Evolutionary conservation across 2,888 invertebrate species (phyloP).

Genomic region (Volucella inflata): DNA sequence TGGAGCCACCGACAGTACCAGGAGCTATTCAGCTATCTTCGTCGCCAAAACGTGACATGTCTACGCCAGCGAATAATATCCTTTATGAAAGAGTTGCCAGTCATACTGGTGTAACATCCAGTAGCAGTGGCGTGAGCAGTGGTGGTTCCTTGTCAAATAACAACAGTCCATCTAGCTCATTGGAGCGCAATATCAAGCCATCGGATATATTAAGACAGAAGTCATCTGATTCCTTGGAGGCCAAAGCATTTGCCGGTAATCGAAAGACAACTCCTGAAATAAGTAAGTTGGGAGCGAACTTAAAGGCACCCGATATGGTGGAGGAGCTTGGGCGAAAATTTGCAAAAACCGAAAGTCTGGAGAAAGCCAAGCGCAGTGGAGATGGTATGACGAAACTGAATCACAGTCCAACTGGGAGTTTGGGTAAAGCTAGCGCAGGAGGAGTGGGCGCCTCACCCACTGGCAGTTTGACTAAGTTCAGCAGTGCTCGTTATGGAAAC

Average conservation of each 20-base stretch:
- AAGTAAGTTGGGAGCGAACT: slow-evolving; percentile 78
- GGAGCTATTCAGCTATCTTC: slow-evolving; percentile 79
- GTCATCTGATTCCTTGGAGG: slow-evolving; percentile 83
- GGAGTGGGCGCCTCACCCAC: slow-evolving; percentile 82
- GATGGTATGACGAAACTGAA: slow-evolving; percentile 76
- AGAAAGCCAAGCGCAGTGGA: slow-evolving; percentile 81
- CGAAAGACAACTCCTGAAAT: slow-evolving; percentile 83
- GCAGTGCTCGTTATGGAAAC: slow-evolving; percentile 76
- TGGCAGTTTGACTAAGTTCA: slow-evolving; percentile 81
- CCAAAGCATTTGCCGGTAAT: slow-evolving; percentile 81
- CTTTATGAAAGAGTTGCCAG: slow-evolving; percentile 76
- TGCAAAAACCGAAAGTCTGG: slow-evolving; percentile 83
- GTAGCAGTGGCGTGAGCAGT: slow-evolving; percentile 67
- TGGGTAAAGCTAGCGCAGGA: slow-evolving; percentile 80
- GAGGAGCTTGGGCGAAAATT: slow-evolving; percentile 83
- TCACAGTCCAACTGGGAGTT: slow-evolving; percentile 82
- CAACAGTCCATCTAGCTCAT: slow-evolving; percentile 82
- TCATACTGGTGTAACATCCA: slow-evolving; percentile 50
- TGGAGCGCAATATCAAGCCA: slow-evolving; percentile 83
- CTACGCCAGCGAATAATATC: slow-evolving; percentile 79
- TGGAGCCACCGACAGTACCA: slow-evolving; percentile 85
- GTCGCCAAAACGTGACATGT: slow-evolving; percentile 82
- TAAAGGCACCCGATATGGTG: slow-evolving; percentile 81
- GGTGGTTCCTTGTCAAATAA: slow-evolving; percentile 78
- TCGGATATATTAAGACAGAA: slow-evolving; percentile 84